Percentiles rank a stretch among this genome's conserved stretches.
Conservation (phyloP, 2,113 vertebrate species). For the Amblyopsis rosae region DNA sequence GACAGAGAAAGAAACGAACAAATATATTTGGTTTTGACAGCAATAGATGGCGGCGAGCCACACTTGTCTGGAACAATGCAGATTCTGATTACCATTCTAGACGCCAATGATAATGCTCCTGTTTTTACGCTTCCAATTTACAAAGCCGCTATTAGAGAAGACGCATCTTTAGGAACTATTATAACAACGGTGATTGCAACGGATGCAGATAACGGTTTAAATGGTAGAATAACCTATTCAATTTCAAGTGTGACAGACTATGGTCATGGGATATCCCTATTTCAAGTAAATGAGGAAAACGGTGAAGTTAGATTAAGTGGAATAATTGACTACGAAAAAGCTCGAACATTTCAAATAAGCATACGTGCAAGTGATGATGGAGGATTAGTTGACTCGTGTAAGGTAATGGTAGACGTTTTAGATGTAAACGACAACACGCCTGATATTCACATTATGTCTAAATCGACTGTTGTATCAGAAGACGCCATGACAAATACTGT, state of each 20-base stretch:
- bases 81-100: slow-evolving; percentile 12
- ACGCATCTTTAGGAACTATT: not conserved
- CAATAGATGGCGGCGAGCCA: slow-evolving; percentile 18
- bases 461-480: not conserved
- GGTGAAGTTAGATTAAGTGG: not conserved
- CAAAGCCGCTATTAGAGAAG: slow-evolving; percentile 9
- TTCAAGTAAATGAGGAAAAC: not conserved
- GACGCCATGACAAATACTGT: not conserved
- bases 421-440: not conserved
- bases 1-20: slow-evolving; percentile 15
- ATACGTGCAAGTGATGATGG: no score
- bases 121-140: not conserved
- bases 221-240: not conserved
- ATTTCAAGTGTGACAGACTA: not conserved
- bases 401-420: not conserved
- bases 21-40: slow-evolving; percentile 3
- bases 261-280: not conserved
- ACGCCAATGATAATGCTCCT: no score
- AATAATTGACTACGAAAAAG: not conserved
- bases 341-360: no score
- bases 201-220: not conserved
- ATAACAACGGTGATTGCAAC: not conserved
- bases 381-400: not conserved
- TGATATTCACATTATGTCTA: not conserved
- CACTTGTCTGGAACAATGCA: slow-evolving; percentile 18